phyloP scores from a whole-genome alignment of 2,797 vertebrate genomes.

The Acrossocheilus fasciatus region DNA sequence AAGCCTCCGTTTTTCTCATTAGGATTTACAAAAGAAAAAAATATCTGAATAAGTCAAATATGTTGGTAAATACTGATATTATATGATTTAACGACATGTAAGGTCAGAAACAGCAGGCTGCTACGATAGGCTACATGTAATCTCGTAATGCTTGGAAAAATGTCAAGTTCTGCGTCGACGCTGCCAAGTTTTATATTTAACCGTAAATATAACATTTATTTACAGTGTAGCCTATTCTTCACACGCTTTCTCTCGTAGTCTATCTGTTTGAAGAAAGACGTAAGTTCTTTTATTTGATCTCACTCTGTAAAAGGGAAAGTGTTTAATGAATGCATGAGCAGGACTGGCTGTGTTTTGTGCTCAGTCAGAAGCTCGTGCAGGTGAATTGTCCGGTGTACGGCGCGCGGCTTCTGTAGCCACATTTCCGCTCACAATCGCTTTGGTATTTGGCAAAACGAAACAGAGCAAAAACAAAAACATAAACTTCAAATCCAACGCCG shows the following conservation, averaged over 20 bases:
- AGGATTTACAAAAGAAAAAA: not conserved
- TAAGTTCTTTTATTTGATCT: not conserved
- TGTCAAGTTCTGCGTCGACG: slow-evolving; percentile 8
- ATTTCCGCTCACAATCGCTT: not conserved
- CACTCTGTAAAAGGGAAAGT: not conserved
- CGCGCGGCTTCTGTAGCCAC: not conserved
- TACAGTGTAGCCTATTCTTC: not conserved
- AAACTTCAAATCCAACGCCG: not conserved
- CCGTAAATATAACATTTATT: not conserved
- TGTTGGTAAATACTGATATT: not conserved
- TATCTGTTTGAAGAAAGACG: not conserved
- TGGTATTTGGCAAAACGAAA: not conserved
- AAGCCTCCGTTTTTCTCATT: not conserved
- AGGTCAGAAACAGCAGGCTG: not conserved
- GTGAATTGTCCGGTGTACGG: not conserved
- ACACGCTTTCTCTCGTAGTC: not conserved
- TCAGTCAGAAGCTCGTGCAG: not conserved
- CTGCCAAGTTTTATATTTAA: not conserved
- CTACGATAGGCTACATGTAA: not conserved
- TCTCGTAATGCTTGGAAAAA: slow-evolving; percentile 10
- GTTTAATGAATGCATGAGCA: not conserved
- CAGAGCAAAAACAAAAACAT: not conserved
- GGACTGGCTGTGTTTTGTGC: not conserved
- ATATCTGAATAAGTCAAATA: not conserved
- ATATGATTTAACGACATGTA: not conserved